Percentiles rank a stretch among this genome's conserved stretches.
Evolutionary conservation across 2,888 invertebrate genomes (phyloP).

Genomic region (Drosophila peninsularis): DNA sequence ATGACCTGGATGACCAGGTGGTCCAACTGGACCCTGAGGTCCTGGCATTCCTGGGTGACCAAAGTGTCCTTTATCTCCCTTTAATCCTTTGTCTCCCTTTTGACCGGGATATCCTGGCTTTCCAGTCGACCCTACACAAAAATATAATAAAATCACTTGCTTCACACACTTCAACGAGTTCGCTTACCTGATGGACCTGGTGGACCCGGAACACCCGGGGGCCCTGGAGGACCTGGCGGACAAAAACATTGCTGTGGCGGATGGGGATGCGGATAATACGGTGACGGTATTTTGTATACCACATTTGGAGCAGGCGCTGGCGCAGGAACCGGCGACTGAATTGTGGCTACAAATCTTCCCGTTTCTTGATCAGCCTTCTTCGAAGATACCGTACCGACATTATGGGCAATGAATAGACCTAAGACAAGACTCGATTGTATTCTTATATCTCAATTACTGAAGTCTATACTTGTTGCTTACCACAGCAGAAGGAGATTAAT

Average conservation of each 20-base stretch:
- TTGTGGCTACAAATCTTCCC: slow-evolving; percentile 48
- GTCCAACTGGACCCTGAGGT: slow-evolving; percentile 39
- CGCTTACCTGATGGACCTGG: slow-evolving; percentile 24
- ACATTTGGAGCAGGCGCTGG: slow-evolving; percentile 43
- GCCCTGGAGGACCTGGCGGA: slow-evolving; percentile 49
- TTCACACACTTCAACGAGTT: neutral
- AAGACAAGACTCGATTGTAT: neutral
- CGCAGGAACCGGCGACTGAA: slow-evolving; percentile 32
- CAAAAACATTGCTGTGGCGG: slow-evolving; percentile 43
- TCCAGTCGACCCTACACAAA: slow-evolving; percentile 21
- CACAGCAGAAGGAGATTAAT: slow-evolving; percentile 46
- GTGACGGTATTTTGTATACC: slow-evolving; percentile 48
- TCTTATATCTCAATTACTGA: neutral
- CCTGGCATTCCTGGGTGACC: slow-evolving; percentile 40
- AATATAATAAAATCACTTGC: neutral
- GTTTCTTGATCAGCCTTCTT: slow-evolving; percentile 38
- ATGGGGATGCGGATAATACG: slow-evolving; percentile 39
- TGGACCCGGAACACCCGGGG: slow-evolving; percentile 44
- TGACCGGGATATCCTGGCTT: slow-evolving; percentile 37
- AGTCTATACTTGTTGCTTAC: slow-evolving; percentile 42
- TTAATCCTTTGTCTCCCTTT: slow-evolving; percentile 45
- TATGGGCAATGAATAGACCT: slow-evolving; percentile 21
- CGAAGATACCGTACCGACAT: neutral
- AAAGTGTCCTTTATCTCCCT: slow-evolving; percentile 46
- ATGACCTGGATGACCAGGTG: slow-evolving; percentile 40